These are phyloP conservation scores for Monodelphis domestica DNA, from an alignment of 2,797 vertebrate species.

Conservation along the genomic window DNA sequence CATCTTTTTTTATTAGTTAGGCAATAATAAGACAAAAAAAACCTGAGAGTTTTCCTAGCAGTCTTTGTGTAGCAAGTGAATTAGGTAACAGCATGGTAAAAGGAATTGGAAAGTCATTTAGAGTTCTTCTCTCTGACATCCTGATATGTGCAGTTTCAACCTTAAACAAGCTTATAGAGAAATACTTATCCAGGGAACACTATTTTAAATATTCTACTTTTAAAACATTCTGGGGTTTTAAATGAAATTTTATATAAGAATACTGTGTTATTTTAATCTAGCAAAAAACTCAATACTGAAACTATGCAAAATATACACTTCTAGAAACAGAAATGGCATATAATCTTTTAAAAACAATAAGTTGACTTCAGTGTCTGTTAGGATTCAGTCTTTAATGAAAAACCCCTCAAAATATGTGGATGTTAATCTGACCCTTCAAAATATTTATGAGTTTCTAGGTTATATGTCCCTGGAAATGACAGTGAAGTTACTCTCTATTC, in stretches of 20 bases:
- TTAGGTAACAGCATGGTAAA: constrained; percentile 29
- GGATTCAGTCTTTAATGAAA: constrained; percentile 65
- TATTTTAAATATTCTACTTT: constrained; percentile 52
- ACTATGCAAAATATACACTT: constrained; percentile 23
- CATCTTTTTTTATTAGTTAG: constrained; percentile 37
- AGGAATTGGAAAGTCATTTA: constrained; percentile 16
- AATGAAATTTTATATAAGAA: not conserved
- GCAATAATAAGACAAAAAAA: not conserved
- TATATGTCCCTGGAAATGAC: constrained; percentile 47
- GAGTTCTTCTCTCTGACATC: not conserved
- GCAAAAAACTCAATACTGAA: constrained; percentile 38
- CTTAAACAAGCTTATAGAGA: not conserved
- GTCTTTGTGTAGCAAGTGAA: constrained; percentile 32
- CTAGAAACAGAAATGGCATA: constrained; percentile 46
- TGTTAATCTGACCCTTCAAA: not conserved
- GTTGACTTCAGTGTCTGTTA: constrained; percentile 63
- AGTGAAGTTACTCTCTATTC: constrained; percentile 57
- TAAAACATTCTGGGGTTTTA: constrained; percentile 19
- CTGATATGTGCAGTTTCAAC: not conserved
- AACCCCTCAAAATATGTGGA: not conserved
- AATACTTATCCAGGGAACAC: not conserved
- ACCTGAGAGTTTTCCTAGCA: not conserved
- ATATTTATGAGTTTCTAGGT: not conserved
- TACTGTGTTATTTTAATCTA: not conserved
- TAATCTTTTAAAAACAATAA: constrained; percentile 52